A percentile compares a stretch with the other conserved stretches of the same genome.
phyloP scores from a whole-genome alignment of 2,888 invertebrate species.

The Leptopilina myrica region DNA sequence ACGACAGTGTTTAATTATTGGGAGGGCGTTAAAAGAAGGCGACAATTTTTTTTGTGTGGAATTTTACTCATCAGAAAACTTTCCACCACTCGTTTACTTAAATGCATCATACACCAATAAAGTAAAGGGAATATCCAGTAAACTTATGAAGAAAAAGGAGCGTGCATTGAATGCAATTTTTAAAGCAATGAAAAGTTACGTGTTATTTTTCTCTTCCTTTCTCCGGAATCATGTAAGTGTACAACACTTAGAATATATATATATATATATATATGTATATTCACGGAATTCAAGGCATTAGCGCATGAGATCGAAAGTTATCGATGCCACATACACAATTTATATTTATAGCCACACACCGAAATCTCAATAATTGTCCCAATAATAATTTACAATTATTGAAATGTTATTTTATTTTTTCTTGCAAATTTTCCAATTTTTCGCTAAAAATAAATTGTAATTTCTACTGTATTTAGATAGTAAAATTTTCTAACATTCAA shows the following conservation, averaged over 20 bases:
- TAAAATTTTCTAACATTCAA: too few species aligned
- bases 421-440: too few species aligned
- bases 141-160: not conserved
- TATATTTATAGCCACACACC: not conserved
- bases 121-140: constrained; percentile 13
- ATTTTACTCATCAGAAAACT: constrained; percentile 3
- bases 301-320: constrained; percentile 17
- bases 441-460: too few species aligned
- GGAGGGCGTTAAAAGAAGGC: not conserved
- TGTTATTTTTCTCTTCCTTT: constrained; percentile 30
- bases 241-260: not conserved
- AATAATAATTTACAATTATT: too few species aligned
- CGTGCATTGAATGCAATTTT: not conserved
- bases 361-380: not conserved
- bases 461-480: too few species aligned
- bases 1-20: not conserved
- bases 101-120: not conserved
- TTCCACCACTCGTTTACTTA: not conserved
- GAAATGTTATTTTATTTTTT: too few species aligned
- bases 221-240: constrained; percentile 26
- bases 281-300: constrained; percentile 16
- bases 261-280: too few species aligned
- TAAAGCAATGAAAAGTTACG: constrained; percentile 22
- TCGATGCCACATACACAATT: not conserved
- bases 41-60: too few species aligned